phyloP scores from a whole-genome alignment of 2,113 vertebrate genomes.

The Syngnathoides biaculeatus region DNA sequence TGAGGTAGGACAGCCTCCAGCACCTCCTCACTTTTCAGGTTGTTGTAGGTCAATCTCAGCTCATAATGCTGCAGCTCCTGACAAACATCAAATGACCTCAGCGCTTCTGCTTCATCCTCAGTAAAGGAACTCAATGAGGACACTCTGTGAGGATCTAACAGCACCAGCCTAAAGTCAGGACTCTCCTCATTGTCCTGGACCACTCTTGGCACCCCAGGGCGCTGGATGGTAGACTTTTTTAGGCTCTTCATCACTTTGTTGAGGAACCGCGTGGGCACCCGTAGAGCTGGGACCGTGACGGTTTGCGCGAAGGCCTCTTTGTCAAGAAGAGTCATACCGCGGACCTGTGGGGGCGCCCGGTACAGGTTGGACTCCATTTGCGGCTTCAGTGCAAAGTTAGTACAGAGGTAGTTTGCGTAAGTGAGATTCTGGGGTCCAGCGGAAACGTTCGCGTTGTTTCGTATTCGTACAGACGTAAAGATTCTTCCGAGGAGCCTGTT shows the following conservation, averaged over 20 bases:
- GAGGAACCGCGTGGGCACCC: conserved; percentile 77
- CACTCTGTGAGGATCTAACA: conserved; percentile 84
- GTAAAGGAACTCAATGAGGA: conserved; percentile 70
- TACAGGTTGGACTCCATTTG: conserved; percentile 76
- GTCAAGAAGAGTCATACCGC: conserved; percentile 88
- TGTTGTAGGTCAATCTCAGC: conserved; percentile 84
- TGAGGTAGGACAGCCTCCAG: conserved; percentile 87
- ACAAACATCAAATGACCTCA: conserved; percentile 72
- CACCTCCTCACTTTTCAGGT: conserved; percentile 91
- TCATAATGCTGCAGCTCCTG: conserved; percentile 74
- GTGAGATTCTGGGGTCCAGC: background rate
- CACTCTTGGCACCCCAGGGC: conserved; percentile 83
- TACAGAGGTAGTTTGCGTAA: background rate
- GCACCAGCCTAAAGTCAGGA: conserved; percentile 57
- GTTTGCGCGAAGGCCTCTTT: conserved; percentile 83
- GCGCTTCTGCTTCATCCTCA: conserved; percentile 68
- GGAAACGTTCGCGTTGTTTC: conserved; percentile 8
- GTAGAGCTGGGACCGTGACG: conserved; percentile 82
- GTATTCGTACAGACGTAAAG: conserved; percentile 6
- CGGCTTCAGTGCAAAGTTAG: conserved; percentile 6
- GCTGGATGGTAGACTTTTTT: conserved; percentile 77
- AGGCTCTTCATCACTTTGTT: conserved; percentile 77
- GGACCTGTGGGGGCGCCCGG: conserved; percentile 74
- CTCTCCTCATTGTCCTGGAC: conserved; percentile 77
- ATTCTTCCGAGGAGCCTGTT: conserved; percentile 42